A percentile compares a stretch with the other conserved stretches of the same genome.
Conservation (phyloP, 2,113 vertebrate genomes). For the Chroicocephalus ridibundus region DNA sequence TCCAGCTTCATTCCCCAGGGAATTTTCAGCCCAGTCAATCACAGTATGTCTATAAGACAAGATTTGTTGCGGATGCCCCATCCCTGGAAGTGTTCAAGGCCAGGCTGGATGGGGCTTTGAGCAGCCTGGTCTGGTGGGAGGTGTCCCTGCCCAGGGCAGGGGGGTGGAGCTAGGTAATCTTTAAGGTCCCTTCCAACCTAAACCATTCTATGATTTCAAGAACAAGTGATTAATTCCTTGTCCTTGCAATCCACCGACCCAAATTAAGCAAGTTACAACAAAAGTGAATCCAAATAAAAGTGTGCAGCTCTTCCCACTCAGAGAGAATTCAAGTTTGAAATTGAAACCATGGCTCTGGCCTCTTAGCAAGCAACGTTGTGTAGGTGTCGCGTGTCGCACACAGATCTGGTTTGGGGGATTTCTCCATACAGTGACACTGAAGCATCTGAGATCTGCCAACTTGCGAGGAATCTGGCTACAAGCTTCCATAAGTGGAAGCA, state of each 20-base stretch:
- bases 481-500: background rate
- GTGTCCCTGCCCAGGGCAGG: too few relatives aligned
- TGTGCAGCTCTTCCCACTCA: background rate
- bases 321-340: background rate
- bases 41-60: background rate
- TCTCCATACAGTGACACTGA: background rate
- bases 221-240: background rate
- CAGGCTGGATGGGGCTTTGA: too few relatives aligned
- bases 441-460: background rate
- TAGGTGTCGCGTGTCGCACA: background rate
- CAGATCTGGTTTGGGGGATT: background rate
- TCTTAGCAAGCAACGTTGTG: background rate
- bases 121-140: too few relatives aligned
- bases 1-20: background rate
- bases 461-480: background rate
- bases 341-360: background rate
- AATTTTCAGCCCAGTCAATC: background rate
- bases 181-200: too few relatives aligned
- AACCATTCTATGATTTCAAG: background rate
- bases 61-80: background rate
- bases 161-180: too few relatives aligned
- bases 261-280: background rate
- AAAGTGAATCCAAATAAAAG: background rate
- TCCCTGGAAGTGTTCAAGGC: too few relatives aligned
- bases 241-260: background rate